Base-by-base conservation (phyloP, 2,888 invertebrate species). In the Lithosia quadra region DNA sequence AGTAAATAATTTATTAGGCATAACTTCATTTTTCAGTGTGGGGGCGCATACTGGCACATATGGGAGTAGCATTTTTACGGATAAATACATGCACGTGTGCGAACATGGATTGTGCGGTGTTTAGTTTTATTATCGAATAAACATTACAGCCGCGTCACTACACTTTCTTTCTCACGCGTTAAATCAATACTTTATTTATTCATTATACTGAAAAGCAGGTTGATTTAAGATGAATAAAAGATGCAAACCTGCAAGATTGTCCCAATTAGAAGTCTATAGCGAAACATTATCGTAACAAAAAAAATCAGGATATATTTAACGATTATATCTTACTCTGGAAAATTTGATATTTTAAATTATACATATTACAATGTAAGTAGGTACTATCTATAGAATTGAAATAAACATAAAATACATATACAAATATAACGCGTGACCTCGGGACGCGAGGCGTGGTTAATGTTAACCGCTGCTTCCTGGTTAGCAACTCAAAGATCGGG, bases 401-500 rank as follows among this genome's bases (percentile, higher is more conserved):
- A 61, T 60, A 64, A 71, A 71, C 39, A 63, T 39, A 63, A 63
- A 66, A 67, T 67, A 68, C 33, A 60, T 74, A 70, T 64, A 78
- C 73, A 80, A 86, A 86, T 86, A 85, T 85, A 82, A 83, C 82
- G 75, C 77, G 69, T 82, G 90, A 84, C 89, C 91, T 91, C 89
- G 90, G 82, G 85, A 81, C 78, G 82, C 77, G 84, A 87, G 90
- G 89, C 86, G 88, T 91, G 91, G 92, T 91, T 90, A 90, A 88
- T 90, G 89, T 88, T 88, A 89, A 88, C 88, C 88, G 82, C 74
- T 82, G 90, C 91, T 94, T 94, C 94, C 94, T 94, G 92, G 93
- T 92, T 89, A 91, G 89, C 90, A 88, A 90, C 90, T 90, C 87
- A 88, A 90, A 90, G 90, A 93, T 93, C 92, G 92, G 92, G 91